phyloP scores from a whole-genome alignment of 2,113 vertebrate species.

The Acanthisitta chloris region DNA sequence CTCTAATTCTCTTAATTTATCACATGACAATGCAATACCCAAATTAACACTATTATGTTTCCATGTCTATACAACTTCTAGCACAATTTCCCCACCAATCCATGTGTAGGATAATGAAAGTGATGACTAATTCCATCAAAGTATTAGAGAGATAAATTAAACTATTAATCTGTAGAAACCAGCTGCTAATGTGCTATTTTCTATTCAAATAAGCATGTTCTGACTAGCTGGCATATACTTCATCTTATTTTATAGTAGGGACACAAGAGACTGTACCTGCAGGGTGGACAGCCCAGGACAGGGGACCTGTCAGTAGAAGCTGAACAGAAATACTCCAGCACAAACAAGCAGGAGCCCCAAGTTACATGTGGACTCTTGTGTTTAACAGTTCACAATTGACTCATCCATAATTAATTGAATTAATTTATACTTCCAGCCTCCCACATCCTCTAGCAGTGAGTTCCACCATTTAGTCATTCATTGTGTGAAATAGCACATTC shows the following conservation, averaged over 20 bases:
- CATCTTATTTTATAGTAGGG: background rate
- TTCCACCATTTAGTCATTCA: background rate
- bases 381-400: background rate
- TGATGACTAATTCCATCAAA: background rate
- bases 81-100: background rate
- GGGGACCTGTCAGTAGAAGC: background rate
- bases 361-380: background rate
- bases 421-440: background rate
- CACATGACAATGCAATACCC: background rate
- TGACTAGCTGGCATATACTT: background rate
- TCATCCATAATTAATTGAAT: background rate
- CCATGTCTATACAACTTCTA: background rate
- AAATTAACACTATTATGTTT: background rate
- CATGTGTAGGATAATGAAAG: background rate
- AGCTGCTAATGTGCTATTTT: too few species aligned
- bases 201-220: background rate
- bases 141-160: background rate
- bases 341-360: background rate
- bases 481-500: slow-evolving; percentile 8
- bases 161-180: background rate
- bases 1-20: background rate
- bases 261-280: background rate
- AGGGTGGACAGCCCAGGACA: background rate
- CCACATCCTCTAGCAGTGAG: background rate
- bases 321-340: background rate